Evolutionary conservation across 92 coral and sea anemone genomes (phyloP), one percentile per base, ranked within the genome.

Genomic region (Actinernus sp.): DNA sequence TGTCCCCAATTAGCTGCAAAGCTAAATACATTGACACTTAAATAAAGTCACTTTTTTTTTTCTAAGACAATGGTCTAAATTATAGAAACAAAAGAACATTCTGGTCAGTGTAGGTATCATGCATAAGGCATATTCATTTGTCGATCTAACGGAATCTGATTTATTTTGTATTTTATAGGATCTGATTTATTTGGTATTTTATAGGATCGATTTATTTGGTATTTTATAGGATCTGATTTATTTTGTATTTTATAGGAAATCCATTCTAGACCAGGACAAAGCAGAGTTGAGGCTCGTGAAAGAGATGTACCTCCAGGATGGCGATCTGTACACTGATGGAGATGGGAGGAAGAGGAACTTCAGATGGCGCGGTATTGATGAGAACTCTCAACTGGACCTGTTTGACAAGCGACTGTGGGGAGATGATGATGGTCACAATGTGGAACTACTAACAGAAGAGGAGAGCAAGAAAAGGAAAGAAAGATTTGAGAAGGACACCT

Each of bases 361-460:
- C 94, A 78, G 69, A 44, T 94, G 98, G 98, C 76, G 86, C 17
- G 98, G 97, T 1, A 85, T 94, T 49, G 92, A 90, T 58, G 91
- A 81, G 29, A 88, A 86, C 50, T 94, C 98, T 14, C 95, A 91
- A 52, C 33, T 80, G 27, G 89, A 88, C 53, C 65, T 94, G 34
- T 93, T 94, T 76, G 91, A 76, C 46, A 91, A 94, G 54, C 88
- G 69, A n/a, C 22, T 94, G 50, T 94, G 98, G 98, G 91, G 91
- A 14, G 97, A 94, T 18, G 98, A 94, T 24, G 98, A 87, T 9
- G 81, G 76, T 7, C 65, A 80, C 26, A 61, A 81, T 53, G 37
- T 58, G 10, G 98, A 91, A 53, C 53, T 91, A 26, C 54, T 68
- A 26, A 78, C 97, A 14, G 93, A 91, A 46, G 95, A 88, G 26